Conservation (phyloP, 2,888 invertebrate genomes). For the Torymus auratus region DNA sequence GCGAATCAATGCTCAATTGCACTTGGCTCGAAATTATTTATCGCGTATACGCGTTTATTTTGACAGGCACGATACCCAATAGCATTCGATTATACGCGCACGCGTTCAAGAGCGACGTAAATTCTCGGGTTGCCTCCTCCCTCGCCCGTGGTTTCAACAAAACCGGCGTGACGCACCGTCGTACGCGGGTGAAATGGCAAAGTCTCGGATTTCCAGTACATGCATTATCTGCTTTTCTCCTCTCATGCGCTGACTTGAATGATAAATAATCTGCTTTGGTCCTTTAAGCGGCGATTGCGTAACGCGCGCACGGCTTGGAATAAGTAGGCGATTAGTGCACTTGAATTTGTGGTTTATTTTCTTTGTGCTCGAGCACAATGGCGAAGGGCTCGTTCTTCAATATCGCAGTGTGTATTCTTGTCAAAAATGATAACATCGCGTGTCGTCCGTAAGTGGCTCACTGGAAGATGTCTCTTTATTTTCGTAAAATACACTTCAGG, state of each 20-base stretch:
- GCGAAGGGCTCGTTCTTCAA: too few relatives aligned
- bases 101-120: slow-evolving; percentile 64
- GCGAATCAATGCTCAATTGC: slow-evolving; percentile 6
- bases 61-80: slow-evolving; percentile 5
- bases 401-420: not conserved
- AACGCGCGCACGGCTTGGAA: too few relatives aligned
- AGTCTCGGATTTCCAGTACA: too few relatives aligned
- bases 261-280: too few relatives aligned
- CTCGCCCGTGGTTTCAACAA: not conserved
- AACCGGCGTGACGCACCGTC: too few relatives aligned
- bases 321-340: too few relatives aligned
- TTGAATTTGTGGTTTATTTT: too few relatives aligned
- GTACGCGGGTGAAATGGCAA: too few relatives aligned
- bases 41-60: not conserved
- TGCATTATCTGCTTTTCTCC: too few relatives aligned
- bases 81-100: slow-evolving; percentile 41
- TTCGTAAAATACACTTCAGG: not conserved
- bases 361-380: too few relatives aligned
- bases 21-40: slow-evolving; percentile 15
- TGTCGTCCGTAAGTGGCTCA: not conserved
- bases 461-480: not conserved
- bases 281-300: too few relatives aligned
- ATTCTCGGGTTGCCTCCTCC: not conserved
- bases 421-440: not conserved
- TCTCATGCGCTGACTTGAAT: too few relatives aligned